A percentile compares a stretch with the other conserved stretches of the same genome.
phyloP scores from a whole-genome alignment of 2,113 vertebrate species.

The Pluvianellus socialis region DNA sequence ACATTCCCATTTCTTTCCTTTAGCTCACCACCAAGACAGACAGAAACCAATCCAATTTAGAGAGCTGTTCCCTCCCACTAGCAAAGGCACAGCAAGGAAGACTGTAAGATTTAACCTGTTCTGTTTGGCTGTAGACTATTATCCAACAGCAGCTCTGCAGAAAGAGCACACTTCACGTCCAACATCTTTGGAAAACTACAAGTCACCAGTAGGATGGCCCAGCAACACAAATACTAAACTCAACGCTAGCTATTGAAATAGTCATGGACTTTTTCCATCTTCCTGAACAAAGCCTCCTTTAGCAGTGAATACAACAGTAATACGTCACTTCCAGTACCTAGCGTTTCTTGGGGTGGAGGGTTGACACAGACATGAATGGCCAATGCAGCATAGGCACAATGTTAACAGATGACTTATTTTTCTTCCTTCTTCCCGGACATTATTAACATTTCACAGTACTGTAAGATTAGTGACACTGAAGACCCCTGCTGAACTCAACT shows the following conservation, averaged over 20 bases:
- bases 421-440: not conserved
- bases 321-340: not conserved
- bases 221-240: too few species aligned
- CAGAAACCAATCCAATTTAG: not conserved
- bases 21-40: not conserved
- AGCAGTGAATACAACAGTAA: not conserved
- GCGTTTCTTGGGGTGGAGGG: too few species aligned
- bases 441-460: not conserved
- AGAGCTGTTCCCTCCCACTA: not conserved
- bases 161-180: too few species aligned
- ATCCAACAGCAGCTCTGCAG: too few species aligned
- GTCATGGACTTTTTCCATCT: too few species aligned
- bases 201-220: too few species aligned
- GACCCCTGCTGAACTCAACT: not conserved
- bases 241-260: too few species aligned
- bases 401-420: not conserved
- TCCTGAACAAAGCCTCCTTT: not conserved
- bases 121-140: too few species aligned
- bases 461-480: not conserved
- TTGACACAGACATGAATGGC: not conserved
- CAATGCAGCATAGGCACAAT: not conserved
- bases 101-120: too few species aligned
- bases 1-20: not conserved
- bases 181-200: too few species aligned
- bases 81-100: not conserved